These are phyloP conservation scores for Nasonia vitripennis DNA, from an alignment of 1,140 invertebrate genomes.

Conservation along the genomic window DNA sequence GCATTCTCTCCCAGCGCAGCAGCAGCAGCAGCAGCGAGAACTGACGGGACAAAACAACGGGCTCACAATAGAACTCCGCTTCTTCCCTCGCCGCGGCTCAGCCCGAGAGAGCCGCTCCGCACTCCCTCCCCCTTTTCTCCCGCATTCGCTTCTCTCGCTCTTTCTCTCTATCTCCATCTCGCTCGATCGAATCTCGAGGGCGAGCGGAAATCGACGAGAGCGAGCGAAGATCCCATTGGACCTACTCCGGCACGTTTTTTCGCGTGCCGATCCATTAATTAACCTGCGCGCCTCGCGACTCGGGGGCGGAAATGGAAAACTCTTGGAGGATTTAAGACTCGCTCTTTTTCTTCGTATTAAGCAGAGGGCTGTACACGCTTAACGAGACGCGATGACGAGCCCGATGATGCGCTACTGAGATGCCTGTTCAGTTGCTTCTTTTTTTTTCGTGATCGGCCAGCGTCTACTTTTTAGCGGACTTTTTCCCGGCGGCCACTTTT, in stretches of 20 bases:
- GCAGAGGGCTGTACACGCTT: background rate
- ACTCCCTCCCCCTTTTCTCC: conserved; percentile 12
- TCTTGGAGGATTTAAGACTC: background rate
- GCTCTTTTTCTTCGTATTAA: background rate
- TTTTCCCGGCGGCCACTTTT: background rate
- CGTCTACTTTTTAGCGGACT: too few relatives aligned
- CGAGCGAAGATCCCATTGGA: conserved; percentile 50
- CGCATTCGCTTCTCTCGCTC: background rate
- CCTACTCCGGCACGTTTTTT: conserved; percentile 39
- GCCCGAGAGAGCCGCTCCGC: background rate
- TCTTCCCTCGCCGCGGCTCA: conserved; percentile 29
- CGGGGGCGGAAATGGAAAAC: conserved; percentile 45
- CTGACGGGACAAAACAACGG: conserved; percentile 73
- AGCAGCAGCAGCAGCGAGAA: conserved; percentile 57
- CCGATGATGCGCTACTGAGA: background rate
- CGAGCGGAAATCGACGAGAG: conserved; percentile 56
- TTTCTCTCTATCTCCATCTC: background rate
- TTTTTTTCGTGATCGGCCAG: background rate
- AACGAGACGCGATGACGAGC: background rate
- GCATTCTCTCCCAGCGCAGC: conserved; percentile 50
- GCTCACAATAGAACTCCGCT: conserved; percentile 67
- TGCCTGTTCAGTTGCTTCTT: background rate
- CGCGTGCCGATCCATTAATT: conserved; percentile 72
- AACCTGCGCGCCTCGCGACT: conserved; percentile 62
- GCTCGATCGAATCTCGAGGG: conserved; percentile 32